These are phyloP conservation scores for Loxodonta africana DNA, from an alignment of 2,113 vertebrate genomes.

Conservation along the genomic window DNA sequence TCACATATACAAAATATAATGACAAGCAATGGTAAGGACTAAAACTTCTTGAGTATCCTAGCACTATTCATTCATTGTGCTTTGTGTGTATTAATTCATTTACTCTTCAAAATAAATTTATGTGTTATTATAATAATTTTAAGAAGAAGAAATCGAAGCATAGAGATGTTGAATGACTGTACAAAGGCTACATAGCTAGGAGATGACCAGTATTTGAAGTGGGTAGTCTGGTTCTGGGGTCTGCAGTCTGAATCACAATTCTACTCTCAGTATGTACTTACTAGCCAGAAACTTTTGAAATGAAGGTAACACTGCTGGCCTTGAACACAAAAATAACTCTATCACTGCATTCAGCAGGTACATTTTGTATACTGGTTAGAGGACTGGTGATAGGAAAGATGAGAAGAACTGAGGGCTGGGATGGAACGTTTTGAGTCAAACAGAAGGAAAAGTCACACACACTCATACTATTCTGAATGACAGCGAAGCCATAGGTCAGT, in stretches of 20 bases:
- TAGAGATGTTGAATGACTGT: not conserved
- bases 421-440: not conserved
- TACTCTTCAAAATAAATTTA: slow-evolving; percentile 1
- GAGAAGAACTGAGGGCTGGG: not conserved
- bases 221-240: not conserved
- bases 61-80: not conserved
- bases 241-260: not conserved
- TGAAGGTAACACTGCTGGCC: not conserved
- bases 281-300: not conserved
- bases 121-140: not conserved
- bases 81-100: not conserved
- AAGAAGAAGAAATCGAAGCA: not conserved
- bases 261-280: not conserved
- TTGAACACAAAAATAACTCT: not conserved
- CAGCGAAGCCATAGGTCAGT: not conserved
- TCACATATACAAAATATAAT: not conserved
- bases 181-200: not conserved
- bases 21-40: not conserved
- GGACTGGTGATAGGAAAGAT: not conserved
- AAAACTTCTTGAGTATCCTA: not conserved
- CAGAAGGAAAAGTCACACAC: not conserved
- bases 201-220: not conserved
- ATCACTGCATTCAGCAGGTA: not conserved
- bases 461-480: not conserved
- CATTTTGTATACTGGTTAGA: not conserved